Evolutionary conservation across 2,113 vertebrate genomes (phyloP).

Genomic region (Machaerirhynchus nigripectus): DNA sequence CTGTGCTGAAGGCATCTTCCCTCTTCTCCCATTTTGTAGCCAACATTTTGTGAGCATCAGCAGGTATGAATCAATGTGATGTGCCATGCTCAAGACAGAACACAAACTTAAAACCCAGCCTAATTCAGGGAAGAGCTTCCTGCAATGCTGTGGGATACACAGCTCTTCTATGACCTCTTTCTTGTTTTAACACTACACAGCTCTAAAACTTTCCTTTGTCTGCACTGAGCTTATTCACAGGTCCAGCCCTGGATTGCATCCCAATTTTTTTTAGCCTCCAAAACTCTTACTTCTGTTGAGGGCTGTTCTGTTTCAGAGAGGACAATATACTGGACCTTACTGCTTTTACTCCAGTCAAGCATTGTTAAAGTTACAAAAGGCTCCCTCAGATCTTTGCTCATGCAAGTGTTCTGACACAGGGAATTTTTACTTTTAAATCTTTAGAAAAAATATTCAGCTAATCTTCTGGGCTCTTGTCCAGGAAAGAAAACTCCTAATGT

Average conservation of each 20-base stretch:
- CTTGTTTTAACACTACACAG: background rate
- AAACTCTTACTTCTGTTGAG: background rate
- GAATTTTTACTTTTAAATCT: background rate
- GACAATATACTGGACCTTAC: background rate
- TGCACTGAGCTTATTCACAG: background rate
- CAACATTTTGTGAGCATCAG: background rate
- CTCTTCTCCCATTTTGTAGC: background rate
- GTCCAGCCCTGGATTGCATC: background rate
- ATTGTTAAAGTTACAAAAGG: background rate
- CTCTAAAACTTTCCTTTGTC: background rate
- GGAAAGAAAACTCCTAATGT: background rate
- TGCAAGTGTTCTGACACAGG: background rate
- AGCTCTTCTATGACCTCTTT: background rate
- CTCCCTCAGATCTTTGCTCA: background rate
- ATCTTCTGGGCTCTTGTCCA: background rate
- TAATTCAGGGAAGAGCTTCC: background rate
- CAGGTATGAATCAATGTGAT: background rate
- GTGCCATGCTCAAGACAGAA: background rate
- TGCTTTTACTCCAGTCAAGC: background rate
- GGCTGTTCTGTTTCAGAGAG: background rate
- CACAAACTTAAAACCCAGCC: background rate
- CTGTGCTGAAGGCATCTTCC: background rate
- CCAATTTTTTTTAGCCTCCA: background rate
- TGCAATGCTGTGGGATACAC: background rate
- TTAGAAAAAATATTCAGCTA: background rate